Conservation (phyloP, 2,797 vertebrate species). For the Neomorphus geoffroyi region DNA sequence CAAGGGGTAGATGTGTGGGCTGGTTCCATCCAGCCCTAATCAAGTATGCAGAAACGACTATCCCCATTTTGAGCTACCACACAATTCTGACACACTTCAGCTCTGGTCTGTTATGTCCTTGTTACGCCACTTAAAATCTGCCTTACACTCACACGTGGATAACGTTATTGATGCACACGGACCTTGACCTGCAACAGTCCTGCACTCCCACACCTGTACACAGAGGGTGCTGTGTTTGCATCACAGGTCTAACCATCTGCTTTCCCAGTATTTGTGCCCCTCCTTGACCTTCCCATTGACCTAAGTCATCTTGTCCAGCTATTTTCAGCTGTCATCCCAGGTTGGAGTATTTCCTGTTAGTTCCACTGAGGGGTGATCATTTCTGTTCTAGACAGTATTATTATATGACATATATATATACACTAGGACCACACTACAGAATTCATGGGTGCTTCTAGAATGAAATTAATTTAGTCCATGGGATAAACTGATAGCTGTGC, state of each 20-base stretch:
- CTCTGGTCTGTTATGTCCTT: neutral
- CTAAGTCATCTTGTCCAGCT: neutral
- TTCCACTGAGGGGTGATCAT: neutral
- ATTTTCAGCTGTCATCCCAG: neutral
- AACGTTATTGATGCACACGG: neutral
- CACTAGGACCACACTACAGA: neutral
- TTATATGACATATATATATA: too few relatives aligned
- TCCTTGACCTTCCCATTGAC: neutral
- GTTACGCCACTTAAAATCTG: neutral
- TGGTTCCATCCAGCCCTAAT: neutral
- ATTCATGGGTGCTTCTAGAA: neutral
- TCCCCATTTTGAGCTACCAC: neutral
- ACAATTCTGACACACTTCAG: neutral
- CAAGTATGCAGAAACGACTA: neutral
- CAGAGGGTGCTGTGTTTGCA: neutral
- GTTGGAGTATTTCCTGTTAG: neutral
- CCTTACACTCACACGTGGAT: neutral
- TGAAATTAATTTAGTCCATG: rapidly evolving
- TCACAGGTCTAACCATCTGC: neutral
- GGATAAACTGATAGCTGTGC: neutral
- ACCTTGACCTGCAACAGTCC: neutral
- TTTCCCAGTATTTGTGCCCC: neutral
- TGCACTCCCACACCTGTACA: neutral
- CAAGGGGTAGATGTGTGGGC: neutral
- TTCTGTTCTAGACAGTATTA: neutral